These are phyloP conservation scores for Hyles lineata DNA, from an alignment of 2,888 invertebrate species.

Conservation along the genomic window DNA sequence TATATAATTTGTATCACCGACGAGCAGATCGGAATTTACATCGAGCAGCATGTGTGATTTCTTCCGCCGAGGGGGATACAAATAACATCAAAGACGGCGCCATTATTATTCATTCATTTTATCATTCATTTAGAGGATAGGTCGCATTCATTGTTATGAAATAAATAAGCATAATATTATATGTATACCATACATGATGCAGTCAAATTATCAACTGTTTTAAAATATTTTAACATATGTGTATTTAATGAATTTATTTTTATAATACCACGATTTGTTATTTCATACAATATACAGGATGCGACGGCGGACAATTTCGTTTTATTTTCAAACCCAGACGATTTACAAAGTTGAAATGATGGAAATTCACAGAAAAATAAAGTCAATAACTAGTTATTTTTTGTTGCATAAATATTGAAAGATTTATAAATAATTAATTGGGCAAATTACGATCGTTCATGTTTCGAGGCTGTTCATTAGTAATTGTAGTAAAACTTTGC, in stretches of 20 bases:
- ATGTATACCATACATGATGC: constrained; percentile 18
- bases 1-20: constrained; percentile 59
- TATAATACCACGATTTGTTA: constrained; percentile 45
- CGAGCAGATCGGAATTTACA: constrained; percentile 55
- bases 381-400: background rate
- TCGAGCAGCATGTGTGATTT: constrained; percentile 64
- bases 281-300: constrained; percentile 82
- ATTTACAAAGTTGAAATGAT: too few species aligned
- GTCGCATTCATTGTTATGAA: constrained; percentile 80
- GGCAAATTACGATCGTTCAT: too few species aligned
- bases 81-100: constrained; percentile 72
- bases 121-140: constrained; percentile 73
- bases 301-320: constrained; percentile 75
- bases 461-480: too few species aligned
- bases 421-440: too few species aligned
- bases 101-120: constrained; percentile 64
- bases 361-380: background rate
- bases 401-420: too few species aligned
- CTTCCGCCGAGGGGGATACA: constrained; percentile 65
- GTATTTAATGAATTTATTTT: constrained; percentile 27
- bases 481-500: too few species aligned
- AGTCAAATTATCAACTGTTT: constrained; percentile 32
- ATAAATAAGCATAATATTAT: constrained; percentile 33
- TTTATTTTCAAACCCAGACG: constrained; percentile 56
- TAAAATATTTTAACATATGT: constrained; percentile 11